Conservation (phyloP, 1,140 invertebrate species). For the Thalassaphorura encarpata region DNA sequence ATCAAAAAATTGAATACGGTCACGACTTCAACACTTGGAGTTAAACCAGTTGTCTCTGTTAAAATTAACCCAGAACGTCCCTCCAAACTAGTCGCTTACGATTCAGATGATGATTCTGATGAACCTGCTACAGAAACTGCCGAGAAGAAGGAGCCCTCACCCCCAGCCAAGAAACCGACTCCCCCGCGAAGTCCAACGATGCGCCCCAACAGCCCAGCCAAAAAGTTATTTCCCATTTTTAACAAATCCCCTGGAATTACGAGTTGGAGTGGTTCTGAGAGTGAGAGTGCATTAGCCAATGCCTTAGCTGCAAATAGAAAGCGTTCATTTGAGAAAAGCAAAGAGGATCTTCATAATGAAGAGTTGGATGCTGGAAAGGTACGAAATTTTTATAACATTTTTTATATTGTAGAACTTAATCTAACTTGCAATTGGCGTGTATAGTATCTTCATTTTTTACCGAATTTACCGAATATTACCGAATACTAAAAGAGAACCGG, state of each 20-base stretch:
- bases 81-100: slow-evolving; percentile 6
- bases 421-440: too few species aligned
- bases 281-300: slow-evolving; percentile 10
- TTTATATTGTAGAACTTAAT: too few species aligned
- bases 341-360: slow-evolving; percentile 17
- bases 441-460: not conserved
- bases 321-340: slow-evolving; percentile 4
- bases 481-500: not conserved
- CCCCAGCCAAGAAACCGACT: not conserved
- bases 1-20: not conserved
- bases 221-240: not conserved
- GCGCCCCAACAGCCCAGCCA: not conserved
- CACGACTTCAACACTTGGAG: not conserved
- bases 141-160: slow-evolving; percentile 2
- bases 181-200: not conserved
- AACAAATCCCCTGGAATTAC: not conserved
- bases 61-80: not conserved
- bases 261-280: slow-evolving; percentile 6
- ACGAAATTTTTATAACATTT: too few species aligned
- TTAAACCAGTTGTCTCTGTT: not conserved
- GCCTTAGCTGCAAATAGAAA: slow-evolving; percentile 10
- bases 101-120: not conserved
- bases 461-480: not conserved
- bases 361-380: slow-evolving; percentile 24
- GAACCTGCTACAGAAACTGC: not conserved